Base-by-base conservation (phyloP, 2,113 vertebrate species). In the Lamprotornis superbus region DNA sequence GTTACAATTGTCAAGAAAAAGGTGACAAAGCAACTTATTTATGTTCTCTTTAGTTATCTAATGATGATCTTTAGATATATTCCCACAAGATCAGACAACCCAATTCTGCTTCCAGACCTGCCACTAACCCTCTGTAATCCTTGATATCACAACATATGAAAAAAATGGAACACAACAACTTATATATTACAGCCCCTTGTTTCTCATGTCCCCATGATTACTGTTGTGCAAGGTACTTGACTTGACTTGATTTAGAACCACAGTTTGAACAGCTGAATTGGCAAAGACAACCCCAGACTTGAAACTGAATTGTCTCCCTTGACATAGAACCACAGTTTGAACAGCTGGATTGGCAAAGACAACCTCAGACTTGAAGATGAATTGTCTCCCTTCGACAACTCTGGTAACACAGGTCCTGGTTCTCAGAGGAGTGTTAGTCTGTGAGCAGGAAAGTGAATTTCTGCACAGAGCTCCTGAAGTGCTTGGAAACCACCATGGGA, bases 401-500 rank as follows among this genome's bases (percentile, higher is more conserved):
- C 23, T 84, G n/a, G 25, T 39, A 55, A 47, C 40, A 60, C 9
- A 30, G 39, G 30, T n/a, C 69, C 70, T 50, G 35, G n/a, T 50
- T 57, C 64, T 61, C 53, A 79, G 39, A 40, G 8, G 11, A 82
- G 30, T 1, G 1, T 2, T 31, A 37, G 20, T 40, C 28, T 40
- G 30, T 8, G 13, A 90, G 61, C 13, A 35, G 50, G 47, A 46
- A 1, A 1, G 24, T 5, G 30, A 2, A 0, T 56, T 82, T 77
- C 75, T 63, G 13, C 7, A 19, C 22, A 56, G 47, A 40, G 70
- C 15, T 88, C 64, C 55, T 21, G 37, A 82, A 63, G 8, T 15
- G 17, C 39, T 25, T 33, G 30, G 60, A 52, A 40, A 68, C 10
- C 2, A 2, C 24, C 31, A 52, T 0, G 1, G 27, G 56, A 59